A percentile compares a stretch with the other conserved stretches of the same genome.
phyloP scores from a whole-genome alignment of 2,113 vertebrate genomes.

The Oxyruncus cristatus region DNA sequence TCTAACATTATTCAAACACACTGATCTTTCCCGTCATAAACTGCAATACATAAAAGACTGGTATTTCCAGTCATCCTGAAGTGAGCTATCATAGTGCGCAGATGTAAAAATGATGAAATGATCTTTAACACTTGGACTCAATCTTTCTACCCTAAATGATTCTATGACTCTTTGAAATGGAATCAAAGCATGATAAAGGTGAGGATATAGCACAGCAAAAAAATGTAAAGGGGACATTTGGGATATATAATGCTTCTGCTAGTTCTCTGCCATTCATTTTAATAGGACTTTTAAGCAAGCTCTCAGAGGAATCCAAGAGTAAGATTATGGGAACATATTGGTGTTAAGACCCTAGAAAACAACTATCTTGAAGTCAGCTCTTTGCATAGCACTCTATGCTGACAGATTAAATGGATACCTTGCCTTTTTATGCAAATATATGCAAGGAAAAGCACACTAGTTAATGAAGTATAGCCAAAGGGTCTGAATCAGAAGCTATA shows the following conservation, averaged over 20 bases:
- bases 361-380: background rate
- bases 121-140: background rate
- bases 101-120: background rate
- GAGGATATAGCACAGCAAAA: background rate
- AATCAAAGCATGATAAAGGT: background rate
- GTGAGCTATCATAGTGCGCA: background rate
- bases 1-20: background rate
- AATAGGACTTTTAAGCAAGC: background rate
- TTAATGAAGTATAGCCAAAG: conserved; percentile 18
- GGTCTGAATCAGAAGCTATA: background rate
- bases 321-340: background rate
- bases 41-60: background rate
- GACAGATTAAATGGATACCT: background rate
- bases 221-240: background rate
- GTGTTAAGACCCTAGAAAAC: background rate
- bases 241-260: background rate
- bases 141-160: background rate
- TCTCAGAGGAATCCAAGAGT: background rate
- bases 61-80: background rate
- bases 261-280: background rate
- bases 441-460: background rate
- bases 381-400: background rate
- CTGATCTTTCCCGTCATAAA: background rate
- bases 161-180: background rate
- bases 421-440: conserved; percentile 34